phyloP scores from a whole-genome alignment of 2,113 vertebrate species.

The Sarotherodon lohbergeri region DNA sequence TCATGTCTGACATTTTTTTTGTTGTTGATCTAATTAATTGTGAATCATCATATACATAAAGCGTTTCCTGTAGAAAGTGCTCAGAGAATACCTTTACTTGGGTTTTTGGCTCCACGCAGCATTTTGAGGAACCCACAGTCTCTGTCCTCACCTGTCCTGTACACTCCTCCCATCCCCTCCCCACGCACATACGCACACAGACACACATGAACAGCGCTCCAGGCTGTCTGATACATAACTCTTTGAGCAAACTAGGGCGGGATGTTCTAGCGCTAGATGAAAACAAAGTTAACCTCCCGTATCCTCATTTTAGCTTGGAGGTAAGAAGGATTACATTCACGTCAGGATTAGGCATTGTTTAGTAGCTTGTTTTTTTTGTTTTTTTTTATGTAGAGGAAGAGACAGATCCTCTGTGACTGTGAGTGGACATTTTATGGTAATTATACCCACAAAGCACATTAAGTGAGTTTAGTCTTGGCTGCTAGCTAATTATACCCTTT shows the following conservation, averaged over 20 bases:
- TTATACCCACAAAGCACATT: not conserved
- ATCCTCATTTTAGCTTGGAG: slow-evolving; percentile 75
- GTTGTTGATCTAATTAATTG: not conserved
- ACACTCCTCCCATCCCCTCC: not conserved
- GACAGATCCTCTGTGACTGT: not conserved
- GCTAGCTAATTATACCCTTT: not conserved
- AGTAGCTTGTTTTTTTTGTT: slow-evolving; percentile 61
- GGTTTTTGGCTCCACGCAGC: not conserved
- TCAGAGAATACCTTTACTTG: not conserved
- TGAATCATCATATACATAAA: not conserved
- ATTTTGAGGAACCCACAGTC: not conserved
- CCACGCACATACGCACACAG: not conserved
- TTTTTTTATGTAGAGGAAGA: slow-evolving; percentile 40
- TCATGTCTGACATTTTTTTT: not conserved
- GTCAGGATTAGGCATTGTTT: slow-evolving; percentile 74
- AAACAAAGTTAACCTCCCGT: slow-evolving; percentile 67
- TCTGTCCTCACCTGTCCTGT: slow-evolving; percentile 33
- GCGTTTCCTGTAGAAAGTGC: not conserved
- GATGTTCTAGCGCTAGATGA: slow-evolving; percentile 78
- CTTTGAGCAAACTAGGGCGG: slow-evolving; percentile 73
- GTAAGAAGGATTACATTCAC: slow-evolving; percentile 78
- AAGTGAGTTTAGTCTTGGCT: not conserved
- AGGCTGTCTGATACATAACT: slow-evolving; percentile 57
- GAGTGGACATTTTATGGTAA: not conserved
- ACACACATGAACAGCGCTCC: not conserved